Conservation (phyloP, 2,888 invertebrate genomes). For the Spodoptera picta region DNA sequence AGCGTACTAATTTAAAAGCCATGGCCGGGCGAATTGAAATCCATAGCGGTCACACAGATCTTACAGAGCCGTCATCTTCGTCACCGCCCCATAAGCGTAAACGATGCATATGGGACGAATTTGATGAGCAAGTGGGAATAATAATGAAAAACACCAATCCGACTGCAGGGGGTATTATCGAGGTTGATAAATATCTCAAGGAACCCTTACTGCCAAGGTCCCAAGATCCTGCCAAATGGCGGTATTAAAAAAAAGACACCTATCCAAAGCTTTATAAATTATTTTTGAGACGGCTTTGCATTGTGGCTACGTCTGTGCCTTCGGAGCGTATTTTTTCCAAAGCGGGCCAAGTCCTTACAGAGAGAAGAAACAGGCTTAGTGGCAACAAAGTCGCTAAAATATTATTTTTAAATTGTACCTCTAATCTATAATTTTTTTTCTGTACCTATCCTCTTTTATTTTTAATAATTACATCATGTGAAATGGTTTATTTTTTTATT, state of each 20-base stretch:
- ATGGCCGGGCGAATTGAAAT: too few relatives aligned
- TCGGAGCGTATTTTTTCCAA: slow-evolving; percentile 12
- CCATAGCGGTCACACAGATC: too few relatives aligned
- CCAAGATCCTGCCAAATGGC: slow-evolving; percentile 21
- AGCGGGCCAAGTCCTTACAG: slow-evolving; percentile 6
- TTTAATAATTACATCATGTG: too few relatives aligned
- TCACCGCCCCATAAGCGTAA: too few relatives aligned
- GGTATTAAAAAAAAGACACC: slow-evolving; percentile 5
- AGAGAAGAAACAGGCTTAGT: slow-evolving; percentile 8
- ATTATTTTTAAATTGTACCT: slow-evolving; percentile 7
- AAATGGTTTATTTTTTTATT: too few relatives aligned
- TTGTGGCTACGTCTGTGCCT: slow-evolving; percentile 21
- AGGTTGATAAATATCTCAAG: slow-evolving; percentile 20
- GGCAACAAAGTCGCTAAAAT: slow-evolving; percentile 3
- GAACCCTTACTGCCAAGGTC: slow-evolving; percentile 14
- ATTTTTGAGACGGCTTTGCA: slow-evolving; percentile 12
- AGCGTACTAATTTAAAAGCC: too few relatives aligned
- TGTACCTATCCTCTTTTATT: too few relatives aligned
- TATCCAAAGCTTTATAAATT: slow-evolving; percentile 21
- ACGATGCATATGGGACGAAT: too few relatives aligned
- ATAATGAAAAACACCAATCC: slow-evolving; percentile 10
- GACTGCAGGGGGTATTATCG: slow-evolving; percentile 24
- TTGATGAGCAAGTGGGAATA: too few relatives aligned
- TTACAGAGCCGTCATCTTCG: too few relatives aligned
- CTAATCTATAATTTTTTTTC: not conserved